These are phyloP conservation scores for Epinephelus fuscoguttatus DNA, from an alignment of 2,113 vertebrate genomes.

Conservation along the genomic window DNA sequence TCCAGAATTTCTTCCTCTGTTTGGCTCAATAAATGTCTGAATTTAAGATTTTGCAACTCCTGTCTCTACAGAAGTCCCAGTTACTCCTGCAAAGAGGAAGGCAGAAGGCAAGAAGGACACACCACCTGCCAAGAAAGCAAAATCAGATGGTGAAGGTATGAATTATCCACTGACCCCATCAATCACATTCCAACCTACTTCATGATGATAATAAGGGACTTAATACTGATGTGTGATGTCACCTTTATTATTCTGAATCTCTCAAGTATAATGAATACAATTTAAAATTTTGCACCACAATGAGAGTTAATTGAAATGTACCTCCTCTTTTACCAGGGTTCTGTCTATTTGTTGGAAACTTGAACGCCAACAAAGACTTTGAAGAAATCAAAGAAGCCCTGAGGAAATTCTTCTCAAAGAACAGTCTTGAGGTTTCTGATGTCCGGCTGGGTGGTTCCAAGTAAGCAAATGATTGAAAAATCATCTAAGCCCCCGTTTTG, in stretches of 20 bases:
- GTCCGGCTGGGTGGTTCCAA: slow-evolving; percentile 90
- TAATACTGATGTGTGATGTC: slow-evolving; percentile 90
- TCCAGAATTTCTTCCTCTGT: background rate
- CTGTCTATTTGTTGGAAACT: slow-evolving; percentile 91
- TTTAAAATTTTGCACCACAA: accelerated
- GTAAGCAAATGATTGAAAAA: slow-evolving; percentile 78
- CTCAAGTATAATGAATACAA: accelerated
- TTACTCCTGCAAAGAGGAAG: slow-evolving; percentile 84
- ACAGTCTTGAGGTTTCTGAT: slow-evolving; percentile 87
- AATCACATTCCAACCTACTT: background rate
- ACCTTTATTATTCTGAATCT: slow-evolving; percentile 78
- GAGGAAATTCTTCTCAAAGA: slow-evolving; percentile 92
- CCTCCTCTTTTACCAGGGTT: slow-evolving; percentile 70
- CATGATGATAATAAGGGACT: slow-evolving; percentile 87
- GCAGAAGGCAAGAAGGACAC: slow-evolving; percentile 82
- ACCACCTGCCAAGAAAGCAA: slow-evolving; percentile 84
- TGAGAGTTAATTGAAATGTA: background rate
- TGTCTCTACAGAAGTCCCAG: slow-evolving; percentile 57
- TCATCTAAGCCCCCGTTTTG: background rate
- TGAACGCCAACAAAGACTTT: slow-evolving; percentile 88
- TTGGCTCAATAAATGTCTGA: background rate
- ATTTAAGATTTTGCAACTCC: background rate
- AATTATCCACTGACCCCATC: background rate
- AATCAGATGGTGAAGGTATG: slow-evolving; percentile 82
- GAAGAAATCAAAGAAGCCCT: slow-evolving; percentile 90